These are phyloP conservation scores for Cynocephalus volans DNA, from an alignment of 2,113 vertebrate species.

Conservation along the genomic window DNA sequence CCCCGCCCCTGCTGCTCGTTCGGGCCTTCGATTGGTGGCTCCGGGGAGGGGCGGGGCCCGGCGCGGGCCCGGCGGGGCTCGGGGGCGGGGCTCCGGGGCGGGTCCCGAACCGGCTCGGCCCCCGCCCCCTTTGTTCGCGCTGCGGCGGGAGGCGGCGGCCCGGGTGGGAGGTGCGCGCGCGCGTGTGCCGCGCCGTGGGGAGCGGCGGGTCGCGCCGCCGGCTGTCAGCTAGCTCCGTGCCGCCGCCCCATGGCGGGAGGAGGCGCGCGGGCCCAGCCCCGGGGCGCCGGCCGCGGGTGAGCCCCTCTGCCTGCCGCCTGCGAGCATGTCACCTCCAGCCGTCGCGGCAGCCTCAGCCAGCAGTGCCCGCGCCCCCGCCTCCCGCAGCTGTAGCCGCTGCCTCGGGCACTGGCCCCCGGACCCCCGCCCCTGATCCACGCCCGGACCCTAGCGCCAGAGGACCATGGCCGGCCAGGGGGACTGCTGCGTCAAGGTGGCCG, in stretches of 20 bases:
- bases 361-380: conserved; percentile 50
- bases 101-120: conserved; percentile 48
- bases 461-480: conserved; percentile 87
- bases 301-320: conserved; percentile 50
- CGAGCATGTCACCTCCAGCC: conserved; percentile 79
- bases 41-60: background rate
- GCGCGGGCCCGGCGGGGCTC: background rate
- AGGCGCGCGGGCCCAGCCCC: conserved; percentile 7
- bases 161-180: conserved; percentile 75
- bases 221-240: conserved; percentile 75
- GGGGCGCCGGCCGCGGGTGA: conserved; percentile 67
- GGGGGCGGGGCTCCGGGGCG: conserved; percentile 62
- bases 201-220: conserved; percentile 64
- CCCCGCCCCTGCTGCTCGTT: conserved; percentile 54
- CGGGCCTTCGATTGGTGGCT: conserved; percentile 33
- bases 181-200: conserved; percentile 71
- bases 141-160: conserved; percentile 72
- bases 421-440: conserved; percentile 64
- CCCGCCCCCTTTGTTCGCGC: conserved; percentile 85
- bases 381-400: conserved; percentile 57
- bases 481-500: conserved; percentile 89
- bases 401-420: conserved; percentile 53
- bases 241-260: conserved; percentile 68
- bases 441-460: conserved; percentile 13
- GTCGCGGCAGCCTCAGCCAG: conserved; percentile 53